Base-by-base conservation (phyloP, 2,113 vertebrate species). In the Nymphicus hollandicus region DNA sequence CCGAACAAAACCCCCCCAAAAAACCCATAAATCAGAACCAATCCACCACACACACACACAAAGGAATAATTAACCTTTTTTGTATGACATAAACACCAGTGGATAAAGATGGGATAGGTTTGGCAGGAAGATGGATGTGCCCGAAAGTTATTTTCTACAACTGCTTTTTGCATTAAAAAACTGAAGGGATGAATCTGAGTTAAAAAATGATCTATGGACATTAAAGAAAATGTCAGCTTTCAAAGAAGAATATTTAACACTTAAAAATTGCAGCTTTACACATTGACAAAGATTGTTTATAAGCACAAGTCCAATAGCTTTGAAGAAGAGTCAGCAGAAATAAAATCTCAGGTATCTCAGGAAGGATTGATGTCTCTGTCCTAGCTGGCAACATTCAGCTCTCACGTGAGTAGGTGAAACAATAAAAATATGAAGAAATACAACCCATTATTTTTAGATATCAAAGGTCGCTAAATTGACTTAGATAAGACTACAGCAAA, bases 401-500 rank as follows among this genome's bases (percentile, higher is more conserved):
- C 41, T 73, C 76, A 46, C 0, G 0, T 68, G 24, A 91, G 25
- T 23, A 81, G 12, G 14, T 61, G 27, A 74, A 76, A 82, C 53
- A 58, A 80, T 92, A 88, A 93, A 85, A 83, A 83, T 7, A 16
- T 27, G 47, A 81, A 69, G 55, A 79, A 93, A 91, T 56, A 47
- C 14, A 85, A 60, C 4, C 8, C 27, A 55, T 78, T 81, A 70
- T 64, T 86, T 86, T 77, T 43, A 94, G 58, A 66, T 3, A 3
- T 49, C 91, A 96, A 88, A 95, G 77, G 77, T 92, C 78, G 56
- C 49, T 74, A 56, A 43, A 63, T 1, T 28, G 50, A 25, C 13
- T 87, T 89, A 89, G 86, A 81, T 88, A 91, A 92, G 88, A 84
- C 33, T 83, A 61, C n/a, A 53, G 50, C 33, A 83, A 94, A 56